Evolutionary conservation across 2,113 vertebrate genomes (phyloP), one percentile per base, ranked within the genome.

Genomic region (Gadus macrocephalus): DNA sequence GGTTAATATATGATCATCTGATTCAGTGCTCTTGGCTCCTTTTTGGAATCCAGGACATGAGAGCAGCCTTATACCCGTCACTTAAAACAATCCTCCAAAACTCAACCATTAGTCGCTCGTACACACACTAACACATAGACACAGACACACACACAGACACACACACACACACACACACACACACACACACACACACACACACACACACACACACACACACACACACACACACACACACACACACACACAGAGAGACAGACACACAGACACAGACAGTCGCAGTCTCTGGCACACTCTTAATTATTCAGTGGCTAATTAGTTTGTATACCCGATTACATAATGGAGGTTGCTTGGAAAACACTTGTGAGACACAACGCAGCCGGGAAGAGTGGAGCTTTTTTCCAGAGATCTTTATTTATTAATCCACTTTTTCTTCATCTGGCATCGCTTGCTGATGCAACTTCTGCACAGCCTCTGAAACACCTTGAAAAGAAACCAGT

Each of bases 291-390:
- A 67, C 81, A 76, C 60, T n/a, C 76, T 86, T 85, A 83, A 86
- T 89, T 85, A 88, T 85, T 84, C 84, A 78, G 74, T 63, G 70
- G 60, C 79, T 86, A 85, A 87, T 89, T 83, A 90, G 76, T 81
- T 78, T 53, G 53, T 77, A 70, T 61, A 76, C 73, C 64, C 69
- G 53, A 67, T 89, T 88, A 86, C 69, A 76, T 86, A 89, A 88
- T 67, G 8, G 81, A 81, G 77, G 78, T 78, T 79, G 68, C 78
- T 83, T 78, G 78, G 70, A 72, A 22, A 60, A 73, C 66, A 73
- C 74, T 81, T 61, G 67, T 68, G 53, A 74, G 71, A 49, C 71
- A 83, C 79, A 77, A 78, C 53, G 77, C 42, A 53, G 58, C 72
- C 60, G 67, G 31, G 85, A 85, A 75, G 77, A 80, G 61, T 5